phyloP scores from a whole-genome alignment of 2,113 vertebrate species.

The Phaethon lepturus region DNA sequence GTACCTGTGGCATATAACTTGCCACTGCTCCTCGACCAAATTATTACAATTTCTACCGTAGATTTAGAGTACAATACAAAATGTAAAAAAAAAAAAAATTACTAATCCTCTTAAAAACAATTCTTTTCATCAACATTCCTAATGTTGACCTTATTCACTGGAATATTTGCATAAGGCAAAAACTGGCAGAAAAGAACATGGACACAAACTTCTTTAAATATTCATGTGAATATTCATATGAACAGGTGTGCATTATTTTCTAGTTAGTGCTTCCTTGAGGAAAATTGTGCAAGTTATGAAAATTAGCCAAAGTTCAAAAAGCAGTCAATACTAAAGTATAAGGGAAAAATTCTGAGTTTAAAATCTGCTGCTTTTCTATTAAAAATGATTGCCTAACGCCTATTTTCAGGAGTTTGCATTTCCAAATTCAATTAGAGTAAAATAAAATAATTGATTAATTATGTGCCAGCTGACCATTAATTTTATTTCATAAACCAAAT shows the following conservation, averaged over 20 bases:
- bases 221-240: not conserved
- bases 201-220: not conserved
- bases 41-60: not conserved
- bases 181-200: not conserved
- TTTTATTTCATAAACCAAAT: slow-evolving; percentile 3
- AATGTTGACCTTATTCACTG: not conserved
- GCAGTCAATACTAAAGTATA: not conserved
- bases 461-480: not conserved
- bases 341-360: not conserved
- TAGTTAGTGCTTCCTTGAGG: not conserved
- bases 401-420: not conserved
- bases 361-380: not conserved
- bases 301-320: not conserved
- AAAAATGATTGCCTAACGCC: not conserved
- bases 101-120: not conserved
- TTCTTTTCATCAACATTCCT: not conserved
- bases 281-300: not conserved
- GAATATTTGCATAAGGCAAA: not conserved
- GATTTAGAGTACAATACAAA: not conserved
- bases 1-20: not conserved
- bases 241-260: not conserved
- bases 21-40: not conserved
- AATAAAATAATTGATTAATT: not conserved
- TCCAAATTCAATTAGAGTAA: not conserved
- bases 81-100: not conserved